phyloP scores from a whole-genome alignment of 1,140 invertebrate species.

The Diachasma alloeum region DNA sequence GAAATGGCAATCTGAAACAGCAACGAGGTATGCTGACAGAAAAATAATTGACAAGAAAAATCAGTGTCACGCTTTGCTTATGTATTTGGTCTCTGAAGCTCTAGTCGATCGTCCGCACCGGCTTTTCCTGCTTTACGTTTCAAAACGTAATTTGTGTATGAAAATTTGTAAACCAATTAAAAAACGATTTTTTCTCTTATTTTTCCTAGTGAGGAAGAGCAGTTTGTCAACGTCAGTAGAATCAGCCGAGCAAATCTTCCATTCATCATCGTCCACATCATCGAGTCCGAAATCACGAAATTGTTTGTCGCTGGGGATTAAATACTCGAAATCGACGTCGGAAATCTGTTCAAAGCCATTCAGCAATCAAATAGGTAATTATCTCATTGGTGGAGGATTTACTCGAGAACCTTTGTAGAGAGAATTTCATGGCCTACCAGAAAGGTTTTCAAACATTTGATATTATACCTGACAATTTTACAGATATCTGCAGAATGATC shows the following conservation, averaged over 20 bases:
- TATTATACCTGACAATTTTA: too few species aligned
- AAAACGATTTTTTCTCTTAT: neutral
- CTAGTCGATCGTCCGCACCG: neutral
- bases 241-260: constrained; percentile 44
- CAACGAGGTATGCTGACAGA: constrained; percentile 44
- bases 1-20: constrained; percentile 43
- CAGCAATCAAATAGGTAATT: constrained; percentile 38
- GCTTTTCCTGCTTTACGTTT: neutral
- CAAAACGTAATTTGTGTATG: neutral
- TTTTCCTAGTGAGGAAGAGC: constrained; percentile 50
- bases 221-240: constrained; percentile 46
- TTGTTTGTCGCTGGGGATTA: constrained; percentile 42
- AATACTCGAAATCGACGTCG: constrained; percentile 50
- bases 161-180: neutral
- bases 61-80: neutral
- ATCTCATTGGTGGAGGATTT: neutral
- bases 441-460: too few species aligned
- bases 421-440: neutral
- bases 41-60: neutral
- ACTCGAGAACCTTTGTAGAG: neutral
- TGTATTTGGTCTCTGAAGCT: neutral
- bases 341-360: constrained; percentile 44
- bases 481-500: too few species aligned
- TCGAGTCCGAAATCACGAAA: constrained; percentile 13
- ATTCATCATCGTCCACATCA: constrained; percentile 36